Percentiles rank a stretch among this genome's conserved stretches.
phyloP scores from a whole-genome alignment of 2,113 vertebrate species.

The Salminus brasiliensis region DNA sequence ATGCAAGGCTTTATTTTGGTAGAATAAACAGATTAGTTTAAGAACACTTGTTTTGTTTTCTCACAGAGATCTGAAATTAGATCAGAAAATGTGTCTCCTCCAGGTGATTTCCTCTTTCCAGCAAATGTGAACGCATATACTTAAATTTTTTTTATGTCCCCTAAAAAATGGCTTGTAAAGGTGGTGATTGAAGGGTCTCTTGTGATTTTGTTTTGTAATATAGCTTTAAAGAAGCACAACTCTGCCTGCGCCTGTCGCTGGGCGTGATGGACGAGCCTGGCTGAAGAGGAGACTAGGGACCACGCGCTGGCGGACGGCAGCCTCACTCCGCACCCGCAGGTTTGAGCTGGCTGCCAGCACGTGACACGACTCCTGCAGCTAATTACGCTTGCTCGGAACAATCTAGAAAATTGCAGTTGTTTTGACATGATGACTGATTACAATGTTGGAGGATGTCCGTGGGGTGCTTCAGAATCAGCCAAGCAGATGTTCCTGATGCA shows the following conservation, averaged over 20 bases:
- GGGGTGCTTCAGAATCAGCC: conserved; percentile 48
- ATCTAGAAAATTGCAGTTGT: conserved; percentile 49
- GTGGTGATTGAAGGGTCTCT: conserved; percentile 24
- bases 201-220: conserved; percentile 29
- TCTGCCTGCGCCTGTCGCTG: neutral
- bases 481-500: conserved; percentile 34
- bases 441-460: conserved; percentile 44
- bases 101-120: neutral
- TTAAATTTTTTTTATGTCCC: neutral
- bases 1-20: neutral
- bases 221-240: conserved; percentile 13
- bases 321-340: neutral
- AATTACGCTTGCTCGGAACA: conserved; percentile 48
- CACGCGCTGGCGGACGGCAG: conserved; percentile 14
- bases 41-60: neutral
- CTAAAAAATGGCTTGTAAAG: neutral
- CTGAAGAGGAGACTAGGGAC: neutral
- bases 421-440: conserved; percentile 56
- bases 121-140: neutral
- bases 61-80: conserved; percentile 13
- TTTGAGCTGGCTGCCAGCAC: neutral
- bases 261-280: conserved; percentile 11
- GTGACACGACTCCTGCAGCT: conserved; percentile 12
- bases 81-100: neutral
- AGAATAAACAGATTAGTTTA: conserved; percentile 31